A percentile compares a stretch with the other conserved stretches of the same genome.
Conservation (phyloP, 2,888 invertebrate genomes). For the Nomada ferruginata region DNA sequence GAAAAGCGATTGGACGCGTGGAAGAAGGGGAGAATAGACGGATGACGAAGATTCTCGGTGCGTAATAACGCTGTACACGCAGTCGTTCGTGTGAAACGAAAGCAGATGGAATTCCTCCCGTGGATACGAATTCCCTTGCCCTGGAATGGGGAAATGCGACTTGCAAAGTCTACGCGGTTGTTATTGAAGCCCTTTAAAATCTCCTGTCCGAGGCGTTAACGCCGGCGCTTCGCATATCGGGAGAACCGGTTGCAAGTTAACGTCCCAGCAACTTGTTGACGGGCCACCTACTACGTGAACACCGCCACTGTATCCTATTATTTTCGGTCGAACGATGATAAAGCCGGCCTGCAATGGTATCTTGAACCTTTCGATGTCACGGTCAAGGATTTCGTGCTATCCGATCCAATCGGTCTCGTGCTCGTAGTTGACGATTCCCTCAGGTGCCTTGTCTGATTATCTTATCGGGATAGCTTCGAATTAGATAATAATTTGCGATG, state of each 20-base stretch:
- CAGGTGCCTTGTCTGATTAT: no score
- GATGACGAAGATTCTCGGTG: not conserved
- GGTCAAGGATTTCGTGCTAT: constrained; percentile 13
- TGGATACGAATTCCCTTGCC: constrained; percentile 26
- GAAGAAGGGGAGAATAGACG: not conserved
- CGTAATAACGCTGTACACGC: not conserved
- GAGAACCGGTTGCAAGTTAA: constrained; percentile 71
- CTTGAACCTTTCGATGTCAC: constrained; percentile 21
- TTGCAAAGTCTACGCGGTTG: constrained; percentile 5
- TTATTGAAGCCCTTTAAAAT: constrained; percentile 28
- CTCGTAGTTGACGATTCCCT: no score
- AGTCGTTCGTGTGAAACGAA: not conserved
- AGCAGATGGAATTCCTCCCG: constrained; percentile 14
- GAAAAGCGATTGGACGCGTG: not conserved
- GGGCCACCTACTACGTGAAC: constrained; percentile 55
- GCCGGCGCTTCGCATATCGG: constrained; percentile 46
- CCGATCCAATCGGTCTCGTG: not conserved
- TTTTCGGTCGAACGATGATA: constrained; percentile 48
- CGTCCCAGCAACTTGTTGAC: constrained; percentile 63
- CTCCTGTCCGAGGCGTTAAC: constrained; percentile 47
- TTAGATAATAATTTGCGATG: no score
- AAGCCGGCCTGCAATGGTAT: constrained; percentile 34
- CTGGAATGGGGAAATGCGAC: not conserved
- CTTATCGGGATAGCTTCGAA: no score
- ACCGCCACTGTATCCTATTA: constrained; percentile 39